Conservation (phyloP, 2,797 vertebrate species). For the Synaphobranchus kaupii region DNA sequence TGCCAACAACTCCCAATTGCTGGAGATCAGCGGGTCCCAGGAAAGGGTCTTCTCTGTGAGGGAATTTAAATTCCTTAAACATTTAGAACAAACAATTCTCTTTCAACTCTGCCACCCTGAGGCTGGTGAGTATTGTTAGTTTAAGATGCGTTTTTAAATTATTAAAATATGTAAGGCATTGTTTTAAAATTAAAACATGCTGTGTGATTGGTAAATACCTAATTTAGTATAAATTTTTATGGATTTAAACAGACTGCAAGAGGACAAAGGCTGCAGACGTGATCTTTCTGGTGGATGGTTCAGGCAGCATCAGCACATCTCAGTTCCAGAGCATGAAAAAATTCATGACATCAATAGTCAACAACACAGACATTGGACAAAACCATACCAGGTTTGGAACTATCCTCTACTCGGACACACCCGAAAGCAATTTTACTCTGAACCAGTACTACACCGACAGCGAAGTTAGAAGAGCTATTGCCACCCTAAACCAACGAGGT, state of each 20-base stretch:
- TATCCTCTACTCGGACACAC: conserved; percentile 60
- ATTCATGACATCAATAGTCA: conserved; percentile 76
- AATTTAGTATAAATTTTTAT: conserved; percentile 20
- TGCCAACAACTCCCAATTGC: conserved; percentile 70
- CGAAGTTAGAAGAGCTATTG: conserved; percentile 65
- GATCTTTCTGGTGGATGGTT: conserved; percentile 79
- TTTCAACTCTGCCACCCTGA: conserved; percentile 72
- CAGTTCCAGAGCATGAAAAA: conserved; percentile 69
- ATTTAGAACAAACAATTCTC: conserved; percentile 71
- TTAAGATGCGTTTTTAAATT: not conserved
- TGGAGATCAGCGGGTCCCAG: conserved; percentile 70
- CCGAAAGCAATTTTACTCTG: conserved; percentile 60
- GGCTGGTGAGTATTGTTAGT: conserved; percentile 64
- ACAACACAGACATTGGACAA: conserved; percentile 67
- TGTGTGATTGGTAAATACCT: not conserved
- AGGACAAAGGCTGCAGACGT: conserved; percentile 76
- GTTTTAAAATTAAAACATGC: not conserved
- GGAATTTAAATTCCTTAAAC: conserved; percentile 71
- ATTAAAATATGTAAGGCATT: not conserved
- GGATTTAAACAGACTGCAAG: conserved; percentile 65
- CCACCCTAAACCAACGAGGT: conserved; percentile 20
- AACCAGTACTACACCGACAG: conserved; percentile 54
- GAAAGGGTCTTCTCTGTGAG: conserved; percentile 62
- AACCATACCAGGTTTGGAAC: conserved; percentile 71
- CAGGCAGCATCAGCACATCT: conserved; percentile 50